Evolutionary conservation across 2,888 invertebrate species (phyloP).

Genomic region (Opisthograptis luteolata): DNA sequence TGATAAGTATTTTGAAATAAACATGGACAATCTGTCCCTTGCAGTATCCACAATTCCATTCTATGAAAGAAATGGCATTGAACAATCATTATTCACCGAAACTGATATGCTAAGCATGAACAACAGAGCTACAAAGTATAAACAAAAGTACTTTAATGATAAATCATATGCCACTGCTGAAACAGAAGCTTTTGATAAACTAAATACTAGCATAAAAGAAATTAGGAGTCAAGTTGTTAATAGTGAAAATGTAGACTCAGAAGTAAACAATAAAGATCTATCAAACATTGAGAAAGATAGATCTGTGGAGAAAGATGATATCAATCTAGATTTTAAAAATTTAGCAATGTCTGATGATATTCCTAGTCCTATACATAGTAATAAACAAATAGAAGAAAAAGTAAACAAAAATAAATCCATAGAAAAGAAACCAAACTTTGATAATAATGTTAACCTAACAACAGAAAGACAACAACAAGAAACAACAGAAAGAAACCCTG

Average conservation of each 20-base stretch:
- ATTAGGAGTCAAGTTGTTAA: slow-evolving; percentile 21
- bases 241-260: slow-evolving; percentile 27
- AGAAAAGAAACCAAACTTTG: slow-evolving; percentile 6
- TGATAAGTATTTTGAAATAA: slow-evolving; percentile 76
- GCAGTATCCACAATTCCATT: slow-evolving; percentile 73
- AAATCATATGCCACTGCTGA: slow-evolving; percentile 65
- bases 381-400: slow-evolving; percentile 6
- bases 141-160: slow-evolving; percentile 72
- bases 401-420: background rate
- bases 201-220: slow-evolving; percentile 48
- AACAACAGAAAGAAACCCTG: slow-evolving; percentile 22
- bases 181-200: slow-evolving; percentile 59
- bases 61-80: slow-evolving; percentile 68
- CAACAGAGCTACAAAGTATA: slow-evolving; percentile 66
- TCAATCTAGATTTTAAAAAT: slow-evolving; percentile 29
- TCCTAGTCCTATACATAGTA: slow-evolving; percentile 11
- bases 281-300: slow-evolving; percentile 12
- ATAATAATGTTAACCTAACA: slow-evolving; percentile 20
- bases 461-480: slow-evolving; percentile 22
- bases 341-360: slow-evolving; percentile 20
- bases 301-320: slow-evolving; percentile 25
- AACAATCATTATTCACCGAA: slow-evolving; percentile 60
- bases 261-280: slow-evolving; percentile 12
- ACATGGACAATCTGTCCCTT: slow-evolving; percentile 65
- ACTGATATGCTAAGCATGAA: slow-evolving; percentile 69